phyloP scores from a whole-genome alignment of 2,888 invertebrate species.

The Merodon equestris region DNA sequence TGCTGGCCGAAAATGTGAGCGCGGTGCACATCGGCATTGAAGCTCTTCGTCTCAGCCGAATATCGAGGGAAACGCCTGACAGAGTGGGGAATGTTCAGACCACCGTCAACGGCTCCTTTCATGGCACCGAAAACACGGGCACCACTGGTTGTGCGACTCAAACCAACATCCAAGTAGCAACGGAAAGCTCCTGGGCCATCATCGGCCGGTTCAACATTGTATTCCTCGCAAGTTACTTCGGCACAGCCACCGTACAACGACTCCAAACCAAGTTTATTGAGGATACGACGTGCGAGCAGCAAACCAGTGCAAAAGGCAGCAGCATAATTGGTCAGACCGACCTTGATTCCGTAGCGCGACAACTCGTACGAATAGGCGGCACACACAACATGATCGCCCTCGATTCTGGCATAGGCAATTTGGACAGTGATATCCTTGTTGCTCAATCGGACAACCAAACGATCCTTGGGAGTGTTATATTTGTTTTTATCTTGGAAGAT shows the following conservation, averaged over 20 bases:
- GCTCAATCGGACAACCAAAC: conserved; percentile 97
- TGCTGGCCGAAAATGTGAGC: conserved; percentile 98
- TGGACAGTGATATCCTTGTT: too few species aligned
- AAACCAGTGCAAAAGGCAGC: conserved; percentile 99
- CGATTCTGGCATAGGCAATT: conserved; percentile 98
- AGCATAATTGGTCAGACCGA: conserved; percentile 99
- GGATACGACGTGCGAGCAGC: conserved; percentile 93
- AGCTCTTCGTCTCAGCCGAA: conserved; percentile 86
- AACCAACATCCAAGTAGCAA: conserved; percentile 97
- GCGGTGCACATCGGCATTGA: conserved; percentile 97
- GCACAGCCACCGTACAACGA: conserved; percentile 92
- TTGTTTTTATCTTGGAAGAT: conserved; percentile 99
- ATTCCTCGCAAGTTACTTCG: conserved; percentile 97
- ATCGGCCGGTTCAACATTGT: conserved; percentile 94
- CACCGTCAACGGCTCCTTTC: too few species aligned
- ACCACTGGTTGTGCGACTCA: conserved; percentile 98
- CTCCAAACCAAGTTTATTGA: conserved; percentile 95
- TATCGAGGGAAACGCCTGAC: conserved; percentile 99
- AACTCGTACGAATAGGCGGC: conserved; percentile 99
- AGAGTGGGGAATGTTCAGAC: conserved; percentile 98
- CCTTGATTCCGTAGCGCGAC: conserved; percentile 95
- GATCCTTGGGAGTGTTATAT: conserved; percentile 99
- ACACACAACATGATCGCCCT: conserved; percentile 98
- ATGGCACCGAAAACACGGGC: conserved; percentile 98
- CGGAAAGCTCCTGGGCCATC: conserved; percentile 97